phyloP scores from a whole-genome alignment of 2,888 invertebrate species.

The Cantharis flavilabris region DNA sequence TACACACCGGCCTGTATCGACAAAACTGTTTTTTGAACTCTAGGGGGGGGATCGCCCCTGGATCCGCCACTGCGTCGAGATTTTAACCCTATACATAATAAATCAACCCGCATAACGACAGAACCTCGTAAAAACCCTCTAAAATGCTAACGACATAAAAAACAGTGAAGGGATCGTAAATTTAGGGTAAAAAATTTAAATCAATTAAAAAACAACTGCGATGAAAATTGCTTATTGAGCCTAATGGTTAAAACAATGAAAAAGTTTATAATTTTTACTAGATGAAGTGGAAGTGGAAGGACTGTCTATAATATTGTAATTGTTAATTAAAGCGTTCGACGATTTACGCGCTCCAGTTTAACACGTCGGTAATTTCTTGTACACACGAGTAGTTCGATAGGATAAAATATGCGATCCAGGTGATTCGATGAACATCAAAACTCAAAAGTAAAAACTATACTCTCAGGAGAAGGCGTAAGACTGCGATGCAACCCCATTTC shows the following conservation, averaged over 20 bases:
- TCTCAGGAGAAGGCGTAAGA: not conserved
- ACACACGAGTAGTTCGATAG: not conserved
- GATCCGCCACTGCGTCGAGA: no score
- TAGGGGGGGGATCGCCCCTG: no score
- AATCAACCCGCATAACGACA: not conserved
- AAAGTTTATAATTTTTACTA: not conserved
- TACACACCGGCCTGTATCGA: no score
- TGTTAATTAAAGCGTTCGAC: not conserved
- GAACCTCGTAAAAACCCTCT: not conserved
- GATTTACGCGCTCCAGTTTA: not conserved
- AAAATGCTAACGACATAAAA: not conserved
- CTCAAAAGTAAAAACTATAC: not conserved
- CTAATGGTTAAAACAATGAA: no score
- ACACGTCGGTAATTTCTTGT: not conserved
- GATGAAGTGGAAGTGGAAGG: no score
- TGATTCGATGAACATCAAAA: not conserved
- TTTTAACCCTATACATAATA: not conserved
- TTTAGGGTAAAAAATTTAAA: not conserved
- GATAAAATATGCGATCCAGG: not conserved
- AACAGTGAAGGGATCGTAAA: not conserved
- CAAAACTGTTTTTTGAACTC: no score
- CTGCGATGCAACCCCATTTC: not conserved
- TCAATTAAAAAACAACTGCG: not conserved
- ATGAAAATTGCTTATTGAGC: not conserved
- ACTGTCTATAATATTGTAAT: not conserved